Conservation (phyloP, 2,888 invertebrate species). For the Scaptomyza cyrtandrae region DNA sequence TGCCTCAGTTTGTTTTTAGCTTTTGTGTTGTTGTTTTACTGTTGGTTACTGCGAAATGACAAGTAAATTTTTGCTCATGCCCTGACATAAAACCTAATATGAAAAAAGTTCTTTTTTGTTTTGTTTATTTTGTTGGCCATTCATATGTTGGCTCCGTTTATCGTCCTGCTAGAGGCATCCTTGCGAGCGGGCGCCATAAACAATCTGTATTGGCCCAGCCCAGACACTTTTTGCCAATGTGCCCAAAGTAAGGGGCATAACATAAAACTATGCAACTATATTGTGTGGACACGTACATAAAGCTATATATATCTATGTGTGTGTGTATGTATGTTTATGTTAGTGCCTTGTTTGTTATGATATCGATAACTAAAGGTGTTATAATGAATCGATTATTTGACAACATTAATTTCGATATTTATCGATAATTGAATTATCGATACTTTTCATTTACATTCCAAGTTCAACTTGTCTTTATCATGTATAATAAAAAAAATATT, state of each 20-base stretch:
- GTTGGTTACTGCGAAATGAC: constrained; percentile 48
- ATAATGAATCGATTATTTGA: too few species aligned
- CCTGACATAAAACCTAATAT: constrained; percentile 46
- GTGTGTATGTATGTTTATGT: not conserved
- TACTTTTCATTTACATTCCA: not conserved
- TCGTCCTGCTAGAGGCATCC: constrained; percentile 9
- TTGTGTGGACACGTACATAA: constrained; percentile 1
- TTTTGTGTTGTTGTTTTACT: constrained; percentile 10
- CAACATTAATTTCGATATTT: not conserved
- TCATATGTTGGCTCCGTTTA: constrained; percentile 12
- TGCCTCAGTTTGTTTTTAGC: not conserved
- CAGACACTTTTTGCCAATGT: constrained; percentile 30
- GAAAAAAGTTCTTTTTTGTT: constrained; percentile 37
- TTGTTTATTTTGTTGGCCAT: constrained; percentile 13
- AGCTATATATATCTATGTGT: not conserved
- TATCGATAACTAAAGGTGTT: too few species aligned
- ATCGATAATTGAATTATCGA: not conserved
- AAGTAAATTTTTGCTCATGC: constrained; percentile 36
- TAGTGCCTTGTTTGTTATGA: not conserved
- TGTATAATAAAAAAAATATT: too few species aligned
- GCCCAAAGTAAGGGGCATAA: constrained; percentile 29
- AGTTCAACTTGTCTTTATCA: too few species aligned
- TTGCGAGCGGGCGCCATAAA: constrained; percentile 31
- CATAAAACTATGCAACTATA: constrained; percentile 27
- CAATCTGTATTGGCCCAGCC: constrained; percentile 30